These are phyloP conservation scores for Lytechinus pictus DNA, from an alignment of 35 echinoderm and acorn worm species.

Conservation along the genomic window DNA sequence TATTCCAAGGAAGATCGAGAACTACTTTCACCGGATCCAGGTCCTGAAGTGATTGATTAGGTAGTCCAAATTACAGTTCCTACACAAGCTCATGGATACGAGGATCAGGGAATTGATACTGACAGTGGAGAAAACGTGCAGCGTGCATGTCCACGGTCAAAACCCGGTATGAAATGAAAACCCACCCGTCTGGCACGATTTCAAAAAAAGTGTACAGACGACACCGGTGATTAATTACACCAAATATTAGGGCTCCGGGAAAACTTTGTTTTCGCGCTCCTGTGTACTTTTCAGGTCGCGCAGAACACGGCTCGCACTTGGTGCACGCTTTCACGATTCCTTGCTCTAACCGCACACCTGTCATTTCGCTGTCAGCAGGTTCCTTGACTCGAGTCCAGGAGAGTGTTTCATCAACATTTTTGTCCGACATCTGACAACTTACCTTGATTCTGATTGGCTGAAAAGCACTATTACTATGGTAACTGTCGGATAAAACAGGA, in stretches of 20 bases:
- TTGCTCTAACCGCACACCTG: neutral
- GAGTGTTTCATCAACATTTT: neutral
- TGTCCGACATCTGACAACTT: no score
- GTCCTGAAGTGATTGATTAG: neutral
- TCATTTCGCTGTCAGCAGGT: neutral
- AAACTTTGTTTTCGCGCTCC: conserved; percentile 6
- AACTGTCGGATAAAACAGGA: no score
- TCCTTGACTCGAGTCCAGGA: neutral
- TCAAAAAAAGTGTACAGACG: neutral
- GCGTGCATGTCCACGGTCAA: neutral
- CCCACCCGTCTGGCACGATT: neutral
- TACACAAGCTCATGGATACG: neutral
- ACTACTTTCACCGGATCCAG: neutral
- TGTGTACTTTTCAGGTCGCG: neutral
- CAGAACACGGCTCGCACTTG: neutral
- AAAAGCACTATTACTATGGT: no score
- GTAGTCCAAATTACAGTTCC: neutral
- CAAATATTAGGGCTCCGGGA: neutral
- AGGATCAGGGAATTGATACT: neutral
- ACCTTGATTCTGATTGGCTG: no score
- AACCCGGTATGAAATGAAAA: neutral
- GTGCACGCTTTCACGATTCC: neutral
- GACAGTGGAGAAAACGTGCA: neutral
- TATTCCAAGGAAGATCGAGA: neutral
- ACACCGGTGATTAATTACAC: neutral